These are phyloP conservation scores for Cryptoprocta ferox DNA, from an alignment of 2,797 vertebrate species.

Conservation along the genomic window DNA sequence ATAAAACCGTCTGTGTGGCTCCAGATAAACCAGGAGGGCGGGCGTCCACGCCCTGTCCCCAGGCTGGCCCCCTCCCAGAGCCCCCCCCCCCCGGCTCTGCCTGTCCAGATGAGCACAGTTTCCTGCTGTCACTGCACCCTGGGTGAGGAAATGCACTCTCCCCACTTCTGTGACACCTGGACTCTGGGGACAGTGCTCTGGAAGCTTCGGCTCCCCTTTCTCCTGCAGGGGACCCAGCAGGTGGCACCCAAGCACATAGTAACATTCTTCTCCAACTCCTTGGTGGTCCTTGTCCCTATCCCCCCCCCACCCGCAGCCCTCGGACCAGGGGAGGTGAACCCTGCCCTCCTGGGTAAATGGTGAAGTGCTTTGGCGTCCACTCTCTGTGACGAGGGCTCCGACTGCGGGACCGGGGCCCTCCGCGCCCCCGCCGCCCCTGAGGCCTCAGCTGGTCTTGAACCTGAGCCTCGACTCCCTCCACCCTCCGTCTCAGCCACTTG, in stretches of 20 bases:
- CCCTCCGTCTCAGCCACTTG: neutral
- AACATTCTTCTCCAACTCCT: neutral
- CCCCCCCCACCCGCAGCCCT: too few species aligned
- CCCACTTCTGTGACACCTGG: neutral
- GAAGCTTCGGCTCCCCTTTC: too few species aligned
- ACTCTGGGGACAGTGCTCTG: neutral
- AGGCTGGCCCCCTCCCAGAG: too few species aligned
- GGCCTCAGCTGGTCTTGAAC: neutral
- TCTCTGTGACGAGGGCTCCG: neutral
- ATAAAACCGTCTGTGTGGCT: neutral
- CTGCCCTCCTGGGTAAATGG: neutral
- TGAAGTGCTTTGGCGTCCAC: fast-evolving
- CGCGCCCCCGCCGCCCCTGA: fast-evolving
- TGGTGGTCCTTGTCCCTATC: neutral
- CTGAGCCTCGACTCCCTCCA: neutral
- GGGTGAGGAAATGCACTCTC: neutral
- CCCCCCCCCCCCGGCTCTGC: neutral
- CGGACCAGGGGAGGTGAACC: neutral
- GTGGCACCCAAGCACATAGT: fast-evolving
- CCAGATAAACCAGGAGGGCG: neutral
- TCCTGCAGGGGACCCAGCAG: neutral
- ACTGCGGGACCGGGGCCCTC: too few species aligned
- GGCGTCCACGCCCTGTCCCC: too few species aligned
- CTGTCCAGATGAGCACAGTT: neutral
- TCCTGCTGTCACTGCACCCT: neutral